Conservation (phyloP, 2,113 vertebrate species). For the Dolichallabes microphthalmus region DNA sequence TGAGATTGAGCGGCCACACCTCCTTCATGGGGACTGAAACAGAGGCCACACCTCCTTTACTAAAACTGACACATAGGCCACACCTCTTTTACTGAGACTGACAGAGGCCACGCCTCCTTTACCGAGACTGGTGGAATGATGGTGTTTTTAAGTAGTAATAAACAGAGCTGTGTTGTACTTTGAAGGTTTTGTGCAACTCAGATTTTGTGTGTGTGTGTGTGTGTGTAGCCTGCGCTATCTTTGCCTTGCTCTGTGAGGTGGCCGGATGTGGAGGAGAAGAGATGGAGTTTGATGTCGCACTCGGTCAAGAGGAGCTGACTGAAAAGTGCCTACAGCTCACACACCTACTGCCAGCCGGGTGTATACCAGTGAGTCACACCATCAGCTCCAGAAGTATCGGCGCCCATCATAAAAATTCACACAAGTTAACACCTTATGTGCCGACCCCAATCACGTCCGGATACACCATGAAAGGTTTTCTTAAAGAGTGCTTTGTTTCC, state of each 20-base stretch:
- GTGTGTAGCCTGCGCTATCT: constrained; percentile 81
- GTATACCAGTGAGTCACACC: constrained; percentile 73
- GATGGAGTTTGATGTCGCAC: constrained; percentile 66
- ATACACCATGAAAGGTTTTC: neutral
- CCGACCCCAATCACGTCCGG: neutral
- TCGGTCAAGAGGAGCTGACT: constrained; percentile 79
- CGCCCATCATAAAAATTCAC: constrained; percentile 1
- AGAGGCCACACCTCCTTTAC: neutral
- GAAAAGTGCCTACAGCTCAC: constrained; percentile 78
- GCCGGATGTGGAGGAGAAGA: constrained; percentile 63
- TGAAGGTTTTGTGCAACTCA: neutral
- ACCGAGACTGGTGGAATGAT: neutral
- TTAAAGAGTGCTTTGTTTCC: neutral
- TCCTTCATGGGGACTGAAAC: neutral
- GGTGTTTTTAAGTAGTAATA: neutral
- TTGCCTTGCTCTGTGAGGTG: constrained; percentile 76
- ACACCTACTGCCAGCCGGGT: constrained; percentile 80
- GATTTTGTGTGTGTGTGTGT: constrained; percentile 6
- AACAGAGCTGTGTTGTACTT: neutral
- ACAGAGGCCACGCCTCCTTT: neutral
- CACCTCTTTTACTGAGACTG: neutral
- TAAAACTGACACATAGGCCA: neutral
- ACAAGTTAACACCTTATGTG: neutral
- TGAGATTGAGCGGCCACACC: neutral
- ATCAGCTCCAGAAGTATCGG: constrained; percentile 4